These are phyloP conservation scores for Myiotriccus ornatus DNA, from an alignment of 2,797 vertebrate species.

Conservation along the genomic window DNA sequence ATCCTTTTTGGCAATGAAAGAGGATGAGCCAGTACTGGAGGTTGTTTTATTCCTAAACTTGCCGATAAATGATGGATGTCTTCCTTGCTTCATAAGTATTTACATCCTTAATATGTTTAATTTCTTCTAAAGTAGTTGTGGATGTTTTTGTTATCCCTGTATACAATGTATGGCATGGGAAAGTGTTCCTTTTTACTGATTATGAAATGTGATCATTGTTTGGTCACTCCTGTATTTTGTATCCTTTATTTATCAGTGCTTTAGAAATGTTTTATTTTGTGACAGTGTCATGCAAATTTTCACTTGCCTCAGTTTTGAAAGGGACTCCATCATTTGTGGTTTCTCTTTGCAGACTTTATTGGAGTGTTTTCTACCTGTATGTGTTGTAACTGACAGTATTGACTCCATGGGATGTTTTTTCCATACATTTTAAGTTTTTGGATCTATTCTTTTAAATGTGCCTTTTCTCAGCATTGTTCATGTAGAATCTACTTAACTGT, in stretches of 20 bases:
- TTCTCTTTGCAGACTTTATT: background rate
- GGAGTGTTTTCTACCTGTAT: background rate
- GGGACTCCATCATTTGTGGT: background rate
- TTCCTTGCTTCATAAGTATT: background rate
- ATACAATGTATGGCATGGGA: background rate
- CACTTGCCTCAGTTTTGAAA: background rate
- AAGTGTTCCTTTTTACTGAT: background rate
- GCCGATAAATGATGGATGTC: background rate
- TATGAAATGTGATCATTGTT: background rate
- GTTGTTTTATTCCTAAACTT: background rate
- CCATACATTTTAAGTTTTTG: background rate
- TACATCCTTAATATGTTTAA: background rate
- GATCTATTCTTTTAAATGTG: background rate
- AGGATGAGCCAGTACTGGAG: background rate
- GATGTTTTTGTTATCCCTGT: background rate
- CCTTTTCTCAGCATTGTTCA: background rate
- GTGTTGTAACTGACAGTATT: background rate
- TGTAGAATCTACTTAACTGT: background rate
- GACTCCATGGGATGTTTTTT: background rate
- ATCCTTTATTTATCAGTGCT: background rate
- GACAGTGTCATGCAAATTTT: background rate
- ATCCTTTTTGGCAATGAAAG: background rate
- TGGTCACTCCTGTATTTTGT: background rate
- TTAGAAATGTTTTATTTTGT: background rate
- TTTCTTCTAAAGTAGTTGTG: background rate